Conservation (phyloP, 2,113 vertebrate species). For the Corvus hawaiiensis region DNA sequence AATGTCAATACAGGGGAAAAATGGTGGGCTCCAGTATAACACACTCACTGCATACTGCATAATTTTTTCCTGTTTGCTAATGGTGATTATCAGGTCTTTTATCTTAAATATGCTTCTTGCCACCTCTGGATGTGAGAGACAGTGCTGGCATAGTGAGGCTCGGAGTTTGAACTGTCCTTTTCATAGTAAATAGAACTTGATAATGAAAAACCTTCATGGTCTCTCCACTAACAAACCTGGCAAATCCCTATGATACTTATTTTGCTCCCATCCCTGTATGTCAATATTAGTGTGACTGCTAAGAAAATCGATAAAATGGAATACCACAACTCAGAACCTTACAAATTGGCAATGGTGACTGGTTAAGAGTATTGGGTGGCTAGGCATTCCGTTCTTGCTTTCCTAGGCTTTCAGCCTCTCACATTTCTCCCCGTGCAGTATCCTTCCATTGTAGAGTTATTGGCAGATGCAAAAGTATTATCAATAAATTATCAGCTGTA, state of each 20-base stretch:
- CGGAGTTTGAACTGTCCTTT: not conserved
- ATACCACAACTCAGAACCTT: not conserved
- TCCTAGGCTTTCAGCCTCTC: not conserved
- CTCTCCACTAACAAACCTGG: not conserved
- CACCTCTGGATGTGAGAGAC: not conserved
- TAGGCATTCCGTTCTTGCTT: not conserved
- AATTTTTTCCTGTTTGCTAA: slow-evolving; percentile 38
- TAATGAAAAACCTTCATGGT: not conserved
- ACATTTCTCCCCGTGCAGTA: not conserved
- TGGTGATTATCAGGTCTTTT: not conserved
- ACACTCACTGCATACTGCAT: not conserved
- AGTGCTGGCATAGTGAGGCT: not conserved
- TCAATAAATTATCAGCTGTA: not conserved
- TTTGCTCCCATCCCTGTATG: not conserved
- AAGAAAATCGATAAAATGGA: not conserved
- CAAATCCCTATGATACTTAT: not conserved
- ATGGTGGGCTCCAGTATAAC: not conserved
- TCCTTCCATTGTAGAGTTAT: not conserved
- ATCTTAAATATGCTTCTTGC: slow-evolving; percentile 36
- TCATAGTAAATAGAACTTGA: not conserved
- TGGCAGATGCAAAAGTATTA: not conserved
- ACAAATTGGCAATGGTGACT: not conserved
- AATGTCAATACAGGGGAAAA: slow-evolving; percentile 15
- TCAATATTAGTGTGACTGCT: not conserved
- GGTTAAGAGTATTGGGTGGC: not conserved